Conservation (phyloP, 2,797 vertebrate species). For the Liasis olivaceus region DNA sequence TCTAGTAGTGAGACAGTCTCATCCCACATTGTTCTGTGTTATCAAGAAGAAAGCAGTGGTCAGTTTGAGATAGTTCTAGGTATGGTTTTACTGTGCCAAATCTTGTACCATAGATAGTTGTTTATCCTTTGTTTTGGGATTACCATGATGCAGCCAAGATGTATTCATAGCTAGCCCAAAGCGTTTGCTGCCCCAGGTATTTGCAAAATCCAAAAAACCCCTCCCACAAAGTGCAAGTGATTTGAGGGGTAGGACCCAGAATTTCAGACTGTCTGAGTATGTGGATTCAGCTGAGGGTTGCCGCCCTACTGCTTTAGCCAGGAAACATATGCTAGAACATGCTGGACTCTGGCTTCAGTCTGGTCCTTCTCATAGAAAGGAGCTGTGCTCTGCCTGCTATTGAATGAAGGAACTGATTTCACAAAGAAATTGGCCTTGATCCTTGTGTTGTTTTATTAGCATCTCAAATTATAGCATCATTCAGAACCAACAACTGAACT, state of each 20-base stretch:
- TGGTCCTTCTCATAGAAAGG: not conserved
- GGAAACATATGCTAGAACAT: not conserved
- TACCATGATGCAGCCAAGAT: not conserved
- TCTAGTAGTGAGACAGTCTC: not conserved
- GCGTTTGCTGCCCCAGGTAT: not conserved
- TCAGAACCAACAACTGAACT: not conserved
- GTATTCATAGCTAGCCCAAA: not conserved
- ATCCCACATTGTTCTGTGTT: not conserved
- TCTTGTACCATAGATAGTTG: not conserved
- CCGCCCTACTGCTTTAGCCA: not conserved
- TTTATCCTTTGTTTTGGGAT: not conserved
- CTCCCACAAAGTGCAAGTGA: too few relatives aligned
- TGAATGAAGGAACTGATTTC: too few relatives aligned
- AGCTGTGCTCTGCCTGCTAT: too few relatives aligned
- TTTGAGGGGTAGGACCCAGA: too few relatives aligned
- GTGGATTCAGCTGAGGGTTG: too few relatives aligned
- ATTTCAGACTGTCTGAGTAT: too few relatives aligned
- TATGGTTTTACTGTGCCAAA: not conserved
- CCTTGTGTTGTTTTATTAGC: not conserved
- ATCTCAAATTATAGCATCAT: too few relatives aligned
- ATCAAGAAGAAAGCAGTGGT: not conserved
- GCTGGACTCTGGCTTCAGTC: too few relatives aligned
- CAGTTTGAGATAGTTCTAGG: not conserved
- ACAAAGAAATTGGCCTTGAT: not conserved
- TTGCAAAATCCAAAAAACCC: too few relatives aligned